Conservation (phyloP, 2,888 invertebrate species). For the Tachina lurida region DNA sequence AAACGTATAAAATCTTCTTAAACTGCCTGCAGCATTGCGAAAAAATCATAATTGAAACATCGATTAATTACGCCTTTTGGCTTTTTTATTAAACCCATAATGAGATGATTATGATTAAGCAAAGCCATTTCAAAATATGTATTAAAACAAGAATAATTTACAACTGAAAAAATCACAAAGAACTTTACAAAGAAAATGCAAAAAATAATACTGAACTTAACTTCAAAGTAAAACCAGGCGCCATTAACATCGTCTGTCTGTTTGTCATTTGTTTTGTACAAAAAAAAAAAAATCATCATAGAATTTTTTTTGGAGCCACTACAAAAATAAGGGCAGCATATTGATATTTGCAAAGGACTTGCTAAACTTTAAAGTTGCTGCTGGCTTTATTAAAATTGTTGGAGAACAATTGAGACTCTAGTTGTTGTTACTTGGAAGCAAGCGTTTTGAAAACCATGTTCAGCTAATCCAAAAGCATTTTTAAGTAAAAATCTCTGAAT, state of each 20-base stretch:
- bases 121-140: slow-evolving; percentile 65
- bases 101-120: slow-evolving; percentile 68
- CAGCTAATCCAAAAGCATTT: too few relatives aligned
- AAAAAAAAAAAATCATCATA: slow-evolving; percentile 17
- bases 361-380: background rate
- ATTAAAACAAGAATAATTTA: slow-evolving; percentile 58
- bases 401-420: background rate
- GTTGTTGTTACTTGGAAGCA: too few relatives aligned
- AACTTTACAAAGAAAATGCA: slow-evolving; percentile 73
- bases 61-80: slow-evolving; percentile 81
- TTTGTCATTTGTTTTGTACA: slow-evolving; percentile 52
- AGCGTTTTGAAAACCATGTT: too few relatives aligned
- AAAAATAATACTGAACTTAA: slow-evolving; percentile 65
- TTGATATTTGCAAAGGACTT: too few relatives aligned
- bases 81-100: slow-evolving; percentile 72
- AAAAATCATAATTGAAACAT: slow-evolving; percentile 72
- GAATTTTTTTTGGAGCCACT: background rate
- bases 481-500: too few relatives aligned
- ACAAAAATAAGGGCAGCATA: background rate
- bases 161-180: slow-evolving; percentile 73
- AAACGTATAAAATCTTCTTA: background rate
- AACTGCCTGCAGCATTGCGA: background rate
- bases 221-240: slow-evolving; percentile 76
- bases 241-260: slow-evolving; percentile 67
- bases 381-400: background rate